A percentile compares a stretch with the other conserved stretches of the same genome.
phyloP scores from a whole-genome alignment of 2,888 invertebrate genomes.

The Lacanobia wlatinum region DNA sequence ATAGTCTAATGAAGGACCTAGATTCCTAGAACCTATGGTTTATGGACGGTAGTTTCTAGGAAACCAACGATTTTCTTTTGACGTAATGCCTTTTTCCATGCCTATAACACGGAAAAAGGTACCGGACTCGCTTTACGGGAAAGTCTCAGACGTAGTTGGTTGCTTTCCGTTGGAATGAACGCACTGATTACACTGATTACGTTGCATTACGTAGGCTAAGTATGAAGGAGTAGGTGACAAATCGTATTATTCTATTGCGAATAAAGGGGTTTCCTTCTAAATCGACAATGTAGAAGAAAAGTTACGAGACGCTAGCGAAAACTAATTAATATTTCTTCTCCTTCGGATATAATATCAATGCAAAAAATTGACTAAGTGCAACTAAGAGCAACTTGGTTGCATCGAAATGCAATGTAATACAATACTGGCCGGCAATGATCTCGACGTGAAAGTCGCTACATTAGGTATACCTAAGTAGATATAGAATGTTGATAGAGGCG shows the following conservation, averaged over 20 bases:
- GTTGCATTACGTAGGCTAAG: not conserved
- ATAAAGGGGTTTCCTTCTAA: not conserved
- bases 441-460: conserved; percentile 50
- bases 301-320: not conserved
- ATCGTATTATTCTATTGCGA: not conserved
- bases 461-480: conserved; percentile 9
- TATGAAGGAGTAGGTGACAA: not conserved
- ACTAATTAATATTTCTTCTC: not conserved
- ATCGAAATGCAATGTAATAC: conserved; percentile 4
- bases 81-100: conserved; percentile 37
- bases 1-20: conserved; percentile 11
- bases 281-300: not conserved
- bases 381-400: not conserved
- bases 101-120: conserved; percentile 28
- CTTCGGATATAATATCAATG: not conserved
- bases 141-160: conserved; percentile 31
- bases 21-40: conserved; percentile 13
- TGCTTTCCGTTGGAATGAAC: conserved; percentile 91
- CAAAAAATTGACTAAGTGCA: not conserved
- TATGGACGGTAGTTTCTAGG: conserved; percentile 27
- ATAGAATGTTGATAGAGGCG: conserved; percentile 20
- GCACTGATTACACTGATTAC: not conserved
- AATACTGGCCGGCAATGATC: conserved; percentile 47
- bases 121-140: conserved; percentile 28
- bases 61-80: conserved; percentile 43